Evolutionary conservation across 2,113 vertebrate genomes (phyloP).

Genomic region (Nansenia antarctica): DNA sequence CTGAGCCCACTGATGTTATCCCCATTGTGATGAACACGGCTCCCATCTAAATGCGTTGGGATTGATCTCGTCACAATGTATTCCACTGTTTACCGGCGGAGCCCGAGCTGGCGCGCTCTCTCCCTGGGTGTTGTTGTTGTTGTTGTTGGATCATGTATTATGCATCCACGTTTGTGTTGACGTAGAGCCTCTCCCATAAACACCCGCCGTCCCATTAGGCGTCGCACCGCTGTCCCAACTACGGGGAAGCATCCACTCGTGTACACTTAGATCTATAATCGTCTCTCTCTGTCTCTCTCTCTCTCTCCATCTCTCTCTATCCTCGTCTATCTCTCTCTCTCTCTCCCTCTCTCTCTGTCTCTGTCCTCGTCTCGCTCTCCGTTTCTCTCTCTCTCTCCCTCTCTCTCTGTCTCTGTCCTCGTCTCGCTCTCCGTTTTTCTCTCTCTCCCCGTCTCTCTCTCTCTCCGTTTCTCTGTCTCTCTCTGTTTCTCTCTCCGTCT

Average conservation of each 20-base stretch:
- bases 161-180: not conserved
- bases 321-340: constrained; percentile 49
- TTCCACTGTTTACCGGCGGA: constrained; percentile 48
- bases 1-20: constrained; percentile 67
- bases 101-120: too few relatives aligned
- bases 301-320: too few relatives aligned
- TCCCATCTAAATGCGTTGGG: constrained; percentile 56
- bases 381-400: constrained; percentile 47
- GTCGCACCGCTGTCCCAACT: not conserved
- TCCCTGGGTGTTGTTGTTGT: too few relatives aligned
- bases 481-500: constrained; percentile 51
- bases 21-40: constrained; percentile 53
- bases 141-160: not conserved
- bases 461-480: constrained; percentile 53
- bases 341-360: constrained; percentile 46
- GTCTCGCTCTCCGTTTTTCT: not conserved
- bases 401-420: constrained; percentile 61
- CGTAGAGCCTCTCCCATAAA: not conserved
- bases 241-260: not conserved
- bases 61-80: constrained; percentile 61
- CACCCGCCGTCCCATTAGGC: not conserved
- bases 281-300: not conserved
- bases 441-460: constrained; percentile 23
- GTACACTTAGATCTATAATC: not conserved
- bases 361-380: constrained; percentile 40